Evolutionary conservation across 2,888 invertebrate species (phyloP), one percentile per base, ranked within the genome.

Genomic region (Lochmaea crataegi): DNA sequence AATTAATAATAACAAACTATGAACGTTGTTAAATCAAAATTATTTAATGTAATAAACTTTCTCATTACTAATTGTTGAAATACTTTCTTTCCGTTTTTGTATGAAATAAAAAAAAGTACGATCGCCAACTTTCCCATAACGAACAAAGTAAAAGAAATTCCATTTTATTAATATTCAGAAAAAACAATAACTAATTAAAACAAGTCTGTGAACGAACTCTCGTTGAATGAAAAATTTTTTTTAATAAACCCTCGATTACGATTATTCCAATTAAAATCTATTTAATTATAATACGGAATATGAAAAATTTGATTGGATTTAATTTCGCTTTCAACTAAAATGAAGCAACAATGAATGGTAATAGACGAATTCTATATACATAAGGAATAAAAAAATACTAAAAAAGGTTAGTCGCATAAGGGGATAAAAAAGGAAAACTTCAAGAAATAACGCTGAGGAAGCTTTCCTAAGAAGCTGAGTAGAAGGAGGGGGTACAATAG

Each of bases 61-160:
- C 66, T 56, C 42, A 22, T 65, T 65, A 53, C 38, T 16, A n/a
- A 57, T 57, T 67, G 18, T 57, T 51, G 14, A 4, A 14, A 18
- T 51, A 67, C 68, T 68, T 68, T 68, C 68, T 58, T 68, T 68
- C 48, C 68, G 65, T 65, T 65, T 68, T 68, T 45, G 22, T 26
- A 58, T 60, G 14, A 68, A 42, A 42, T 58, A 22, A 38, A 38
- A 38, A 32, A 38, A 38, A 38, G 32, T 38, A 38, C 32, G 12
- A 68, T 9, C 42, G 26, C 6, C 18, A 42, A 58, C 45, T 58
- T 68, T 68, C 68, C 42, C 66, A 57, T 10, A 53, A 4, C 48
- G n/a, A 57, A 42, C 26, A 41, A 56, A 16, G 18, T 9, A 48
- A 68, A 18, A 42, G 48, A 45, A 58, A 67, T 58, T 58, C 10